Evolutionary conservation across 2,888 invertebrate species (phyloP).

Genomic region (Apamea sordens): DNA sequence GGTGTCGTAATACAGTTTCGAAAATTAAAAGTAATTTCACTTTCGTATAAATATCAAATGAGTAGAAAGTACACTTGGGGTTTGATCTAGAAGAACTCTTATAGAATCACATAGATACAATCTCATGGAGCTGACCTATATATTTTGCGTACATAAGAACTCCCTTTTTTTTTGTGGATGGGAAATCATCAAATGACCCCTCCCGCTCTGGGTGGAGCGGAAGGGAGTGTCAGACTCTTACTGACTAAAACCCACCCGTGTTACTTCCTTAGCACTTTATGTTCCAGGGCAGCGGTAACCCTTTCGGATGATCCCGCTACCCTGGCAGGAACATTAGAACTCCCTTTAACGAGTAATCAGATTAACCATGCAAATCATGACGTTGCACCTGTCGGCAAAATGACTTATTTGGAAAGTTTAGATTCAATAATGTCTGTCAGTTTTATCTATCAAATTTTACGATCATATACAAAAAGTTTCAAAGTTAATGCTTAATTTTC

Average conservation of each 20-base stretch:
- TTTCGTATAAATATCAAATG: not conserved
- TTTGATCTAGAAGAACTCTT: not conserved
- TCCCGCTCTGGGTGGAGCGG: too few relatives aligned
- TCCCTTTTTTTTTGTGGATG: too few relatives aligned
- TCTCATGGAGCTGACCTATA: not conserved
- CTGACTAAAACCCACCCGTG: too few relatives aligned
- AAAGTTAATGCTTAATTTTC: constrained; percentile 10
- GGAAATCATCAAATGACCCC: too few relatives aligned
- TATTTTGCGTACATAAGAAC: not conserved
- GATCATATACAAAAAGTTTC: not conserved
- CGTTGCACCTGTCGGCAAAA: not conserved
- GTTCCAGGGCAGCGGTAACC: too few relatives aligned
- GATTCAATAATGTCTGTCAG: not conserved
- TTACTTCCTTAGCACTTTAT: too few relatives aligned
- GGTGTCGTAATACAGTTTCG: constrained; percentile 34
- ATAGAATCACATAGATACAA: not conserved
- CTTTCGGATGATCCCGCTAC: too few relatives aligned
- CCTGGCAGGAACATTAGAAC: too few relatives aligned
- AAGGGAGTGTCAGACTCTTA: too few relatives aligned
- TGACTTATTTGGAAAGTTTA: not conserved
- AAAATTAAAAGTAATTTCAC: constrained; percentile 27
- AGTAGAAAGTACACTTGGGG: not conserved
- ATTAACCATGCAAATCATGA: constrained; percentile 2
- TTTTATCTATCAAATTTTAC: constrained; percentile 3
- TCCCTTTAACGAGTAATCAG: not conserved